These are phyloP conservation scores for Lonchura striata DNA, from an alignment of 2,113 vertebrate species.

Conservation along the genomic window DNA sequence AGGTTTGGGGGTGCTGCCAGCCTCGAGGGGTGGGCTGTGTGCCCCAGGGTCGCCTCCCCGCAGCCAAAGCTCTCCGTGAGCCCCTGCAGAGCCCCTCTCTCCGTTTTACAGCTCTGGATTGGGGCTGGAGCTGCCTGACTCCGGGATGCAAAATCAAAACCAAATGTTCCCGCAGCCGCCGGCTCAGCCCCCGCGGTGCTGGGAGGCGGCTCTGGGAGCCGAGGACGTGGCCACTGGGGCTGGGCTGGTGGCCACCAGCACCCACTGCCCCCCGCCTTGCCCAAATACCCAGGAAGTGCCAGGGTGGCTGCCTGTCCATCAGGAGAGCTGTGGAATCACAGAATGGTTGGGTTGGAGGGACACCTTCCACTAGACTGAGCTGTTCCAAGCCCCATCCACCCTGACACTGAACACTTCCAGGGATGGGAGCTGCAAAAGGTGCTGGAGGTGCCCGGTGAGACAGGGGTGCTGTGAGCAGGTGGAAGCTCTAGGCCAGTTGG, in stretches of 20 bases:
- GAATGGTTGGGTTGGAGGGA: not conserved
- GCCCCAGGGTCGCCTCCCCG: not conserved
- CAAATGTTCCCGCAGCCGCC: not conserved
- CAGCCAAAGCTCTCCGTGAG: not conserved
- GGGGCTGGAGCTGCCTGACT: not conserved
- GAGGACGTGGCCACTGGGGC: not conserved
- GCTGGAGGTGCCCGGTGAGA: not conserved
- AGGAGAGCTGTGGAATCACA: not conserved
- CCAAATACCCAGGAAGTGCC: rapidly evolving
- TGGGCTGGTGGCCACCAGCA: not conserved
- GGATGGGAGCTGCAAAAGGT: not conserved
- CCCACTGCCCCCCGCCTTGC: not conserved
- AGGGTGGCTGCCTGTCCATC: rapidly evolving
- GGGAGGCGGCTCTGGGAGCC: rapidly evolving
- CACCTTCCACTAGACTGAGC: no score
- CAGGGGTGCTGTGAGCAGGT: not conserved
- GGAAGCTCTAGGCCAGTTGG: not conserved
- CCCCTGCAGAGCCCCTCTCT: not conserved
- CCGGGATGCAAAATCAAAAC: not conserved
- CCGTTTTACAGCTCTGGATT: not conserved
- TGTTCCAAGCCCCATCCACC: not conserved
- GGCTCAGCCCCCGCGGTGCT: not conserved
- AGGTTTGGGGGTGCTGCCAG: not conserved
- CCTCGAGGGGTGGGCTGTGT: not conserved
- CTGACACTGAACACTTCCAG: not conserved